Evolutionary conservation across 2,888 invertebrate species (phyloP).

Genomic region (Lordiphosa andalusiaca): DNA sequence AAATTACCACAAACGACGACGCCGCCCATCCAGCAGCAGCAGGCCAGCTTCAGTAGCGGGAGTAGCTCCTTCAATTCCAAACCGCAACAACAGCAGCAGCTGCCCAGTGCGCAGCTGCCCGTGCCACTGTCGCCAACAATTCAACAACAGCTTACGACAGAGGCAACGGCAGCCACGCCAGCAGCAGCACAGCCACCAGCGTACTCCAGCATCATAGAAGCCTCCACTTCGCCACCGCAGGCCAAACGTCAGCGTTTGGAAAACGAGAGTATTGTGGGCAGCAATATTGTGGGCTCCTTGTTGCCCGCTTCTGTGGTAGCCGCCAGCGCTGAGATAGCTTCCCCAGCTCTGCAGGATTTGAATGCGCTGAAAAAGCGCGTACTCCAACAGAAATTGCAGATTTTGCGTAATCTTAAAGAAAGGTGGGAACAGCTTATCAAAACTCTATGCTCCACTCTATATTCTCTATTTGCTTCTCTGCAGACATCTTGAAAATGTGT

Average conservation of each 20-base stretch:
- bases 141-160: slow-evolving; percentile 49
- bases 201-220: slow-evolving; percentile 35
- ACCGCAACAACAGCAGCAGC: slow-evolving; percentile 48
- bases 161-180: slow-evolving; percentile 56
- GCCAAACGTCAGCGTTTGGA: slow-evolving; percentile 69
- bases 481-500: slow-evolving; percentile 88
- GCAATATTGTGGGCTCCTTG: slow-evolving; percentile 69
- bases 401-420: slow-evolving; percentile 86
- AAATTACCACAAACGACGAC: slow-evolving; percentile 40
- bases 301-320: slow-evolving; percentile 70
- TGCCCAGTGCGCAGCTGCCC: slow-evolving; percentile 68
- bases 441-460: background rate
- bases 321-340: slow-evolving; percentile 52
- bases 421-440: slow-evolving; percentile 77
- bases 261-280: slow-evolving; percentile 33
- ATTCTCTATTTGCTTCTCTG: slow-evolving; percentile 7
- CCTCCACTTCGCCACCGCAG: slow-evolving; percentile 45
- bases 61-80: slow-evolving; percentile 27
- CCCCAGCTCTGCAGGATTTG: slow-evolving; percentile 77
- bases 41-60: slow-evolving; percentile 17
- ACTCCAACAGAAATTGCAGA: slow-evolving; percentile 86
- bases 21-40: background rate
- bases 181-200: slow-evolving; percentile 32
- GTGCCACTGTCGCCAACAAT: slow-evolving; percentile 65
- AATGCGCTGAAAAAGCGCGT: slow-evolving; percentile 84